These are phyloP conservation scores for Cyprinus carpio DNA, from an alignment of 2,113 vertebrate genomes.

Conservation along the genomic window DNA sequence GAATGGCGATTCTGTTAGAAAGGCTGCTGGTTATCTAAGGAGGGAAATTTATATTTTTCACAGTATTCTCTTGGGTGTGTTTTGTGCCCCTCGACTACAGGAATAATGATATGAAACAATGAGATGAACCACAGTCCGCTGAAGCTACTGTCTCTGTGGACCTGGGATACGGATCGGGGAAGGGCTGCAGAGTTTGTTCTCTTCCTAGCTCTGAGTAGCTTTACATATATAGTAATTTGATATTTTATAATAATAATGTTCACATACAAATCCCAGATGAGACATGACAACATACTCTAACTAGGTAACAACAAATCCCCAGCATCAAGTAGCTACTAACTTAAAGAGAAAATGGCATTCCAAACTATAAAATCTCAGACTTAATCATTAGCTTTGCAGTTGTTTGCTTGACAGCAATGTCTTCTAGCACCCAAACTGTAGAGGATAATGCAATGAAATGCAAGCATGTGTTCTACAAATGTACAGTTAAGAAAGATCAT, in stretches of 20 bases:
- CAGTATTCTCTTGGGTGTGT: background rate
- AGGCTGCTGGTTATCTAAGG: slow-evolving; percentile 8
- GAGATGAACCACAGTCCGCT: slow-evolving; percentile 16
- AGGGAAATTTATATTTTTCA: slow-evolving; percentile 20
- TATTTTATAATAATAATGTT: background rate
- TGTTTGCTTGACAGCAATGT: background rate
- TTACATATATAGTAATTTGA: background rate
- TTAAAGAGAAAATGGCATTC: background rate
- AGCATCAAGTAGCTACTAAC: background rate
- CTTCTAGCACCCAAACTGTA: background rate
- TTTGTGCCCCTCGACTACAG: slow-evolving; percentile 7
- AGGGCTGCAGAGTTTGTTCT: background rate
- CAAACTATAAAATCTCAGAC: background rate
- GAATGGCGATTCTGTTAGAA: background rate
- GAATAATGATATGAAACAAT: slow-evolving; percentile 18
- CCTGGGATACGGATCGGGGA: background rate
- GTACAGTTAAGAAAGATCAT: too few species aligned
- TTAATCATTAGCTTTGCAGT: background rate
- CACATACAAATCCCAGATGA: background rate
- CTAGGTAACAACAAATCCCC: background rate
- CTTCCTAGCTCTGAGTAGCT: background rate
- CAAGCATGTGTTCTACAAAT: background rate
- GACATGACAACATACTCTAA: too few species aligned
- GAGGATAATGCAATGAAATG: background rate
- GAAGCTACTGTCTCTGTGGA: slow-evolving; percentile 16